Evolutionary conservation across 2,888 invertebrate genomes (phyloP).

Genomic region (Sialis fuliginosa): DNA sequence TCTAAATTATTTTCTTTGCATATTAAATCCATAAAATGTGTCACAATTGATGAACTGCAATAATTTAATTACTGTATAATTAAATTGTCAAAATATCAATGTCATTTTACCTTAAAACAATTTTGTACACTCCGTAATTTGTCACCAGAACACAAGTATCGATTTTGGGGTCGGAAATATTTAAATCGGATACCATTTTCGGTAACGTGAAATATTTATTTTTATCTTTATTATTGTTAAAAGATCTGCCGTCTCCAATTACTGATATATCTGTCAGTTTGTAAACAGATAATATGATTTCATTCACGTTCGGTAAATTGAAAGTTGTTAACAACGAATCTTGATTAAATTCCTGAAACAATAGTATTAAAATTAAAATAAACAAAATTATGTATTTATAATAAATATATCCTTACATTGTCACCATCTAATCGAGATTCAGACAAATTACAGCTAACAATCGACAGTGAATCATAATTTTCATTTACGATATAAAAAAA

Average conservation of each 20-base stretch:
- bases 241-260: conserved; percentile 12
- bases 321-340: conserved; percentile 39
- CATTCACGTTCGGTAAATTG: conserved; percentile 29
- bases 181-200: conserved; percentile 26
- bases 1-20: conserved; percentile 32
- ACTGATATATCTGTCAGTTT: conserved; percentile 27
- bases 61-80: not conserved
- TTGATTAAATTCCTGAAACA: conserved; percentile 33
- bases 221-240: conserved; percentile 13
- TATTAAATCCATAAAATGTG: conserved; percentile 36
- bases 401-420: conserved; percentile 19
- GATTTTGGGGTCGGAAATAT: conserved; percentile 26
- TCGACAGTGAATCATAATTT: conserved; percentile 26
- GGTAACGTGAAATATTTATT: conserved; percentile 23
- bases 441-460: conserved; percentile 37
- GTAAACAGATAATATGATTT: conserved; percentile 31
- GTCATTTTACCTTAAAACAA: conserved; percentile 30
- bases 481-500: conserved; percentile 42
- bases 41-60: conserved; percentile 25
- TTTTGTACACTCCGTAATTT: conserved; percentile 37
- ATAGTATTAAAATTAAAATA: conserved; percentile 6
- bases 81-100: no score
- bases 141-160: conserved; percentile 43
- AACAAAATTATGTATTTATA: not conserved
- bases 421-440: conserved; percentile 33